Evolutionary conservation across 2,113 vertebrate genomes (phyloP).

Genomic region (Prietella phreatophila): DNA sequence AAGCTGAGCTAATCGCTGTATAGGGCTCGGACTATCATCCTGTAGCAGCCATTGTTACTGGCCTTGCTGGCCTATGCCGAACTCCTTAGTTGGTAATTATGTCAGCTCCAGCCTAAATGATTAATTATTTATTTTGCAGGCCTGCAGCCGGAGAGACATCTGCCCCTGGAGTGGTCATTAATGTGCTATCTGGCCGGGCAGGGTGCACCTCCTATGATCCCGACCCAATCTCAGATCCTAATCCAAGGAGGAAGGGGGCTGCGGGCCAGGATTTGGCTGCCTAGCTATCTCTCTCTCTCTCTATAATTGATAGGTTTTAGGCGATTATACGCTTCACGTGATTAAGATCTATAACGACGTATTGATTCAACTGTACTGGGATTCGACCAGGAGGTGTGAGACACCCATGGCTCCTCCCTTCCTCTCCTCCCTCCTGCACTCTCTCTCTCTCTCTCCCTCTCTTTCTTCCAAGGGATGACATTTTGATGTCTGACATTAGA

Average conservation of each 20-base stretch:
- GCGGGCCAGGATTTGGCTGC: conserved; percentile 76
- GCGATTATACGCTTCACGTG: conserved; percentile 74
- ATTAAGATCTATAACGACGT: conserved; percentile 79
- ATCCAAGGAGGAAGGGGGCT: conserved; percentile 78
- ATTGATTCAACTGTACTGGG: conserved; percentile 73
- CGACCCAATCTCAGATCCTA: conserved; percentile 77
- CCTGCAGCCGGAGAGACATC: conserved; percentile 71
- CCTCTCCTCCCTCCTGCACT: neutral
- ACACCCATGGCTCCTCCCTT: conserved; percentile 57
- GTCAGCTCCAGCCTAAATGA: conserved; percentile 73
- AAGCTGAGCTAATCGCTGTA: conserved; percentile 47
- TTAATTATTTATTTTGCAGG: conserved; percentile 77
- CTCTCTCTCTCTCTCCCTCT: conserved; percentile 4
- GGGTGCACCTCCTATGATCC: conserved; percentile 73
- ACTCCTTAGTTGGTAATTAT: conserved; percentile 74
- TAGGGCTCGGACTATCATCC: conserved; percentile 45
- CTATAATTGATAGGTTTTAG: conserved; percentile 81
- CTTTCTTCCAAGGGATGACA: conserved; percentile 55
- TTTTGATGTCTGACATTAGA: conserved; percentile 62
- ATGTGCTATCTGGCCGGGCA: conserved; percentile 73
- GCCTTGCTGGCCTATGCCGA: conserved; percentile 57
- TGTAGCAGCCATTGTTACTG: conserved; percentile 57
- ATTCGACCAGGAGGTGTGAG: conserved; percentile 59
- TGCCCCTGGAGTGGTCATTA: conserved; percentile 79
- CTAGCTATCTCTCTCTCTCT: conserved; percentile 70